A percentile compares a stretch with the other conserved stretches of the same genome.
These are phyloP conservation scores for Eupithecia abbreviata DNA, from an alignment of 2,888 invertebrate genomes.

Conservation along the genomic window DNA sequence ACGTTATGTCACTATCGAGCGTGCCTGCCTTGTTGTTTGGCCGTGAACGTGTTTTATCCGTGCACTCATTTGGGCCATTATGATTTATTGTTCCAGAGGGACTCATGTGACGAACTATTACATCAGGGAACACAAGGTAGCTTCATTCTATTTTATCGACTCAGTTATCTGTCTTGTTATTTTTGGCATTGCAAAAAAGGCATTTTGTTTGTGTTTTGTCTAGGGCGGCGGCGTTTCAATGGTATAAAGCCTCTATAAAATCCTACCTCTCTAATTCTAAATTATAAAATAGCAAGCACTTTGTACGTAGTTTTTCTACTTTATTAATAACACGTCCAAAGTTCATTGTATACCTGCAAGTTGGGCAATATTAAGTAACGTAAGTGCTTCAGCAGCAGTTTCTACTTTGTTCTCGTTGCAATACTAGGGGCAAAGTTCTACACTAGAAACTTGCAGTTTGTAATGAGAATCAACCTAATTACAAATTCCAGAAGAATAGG, in stretches of 20 bases:
- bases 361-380: slow-evolving; percentile 8
- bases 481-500: neutral
- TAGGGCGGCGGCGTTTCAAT: neutral
- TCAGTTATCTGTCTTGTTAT: slow-evolving; percentile 6
- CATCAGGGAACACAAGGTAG: slow-evolving; percentile 33
- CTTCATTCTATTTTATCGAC: slow-evolving; percentile 29
- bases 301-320: neutral
- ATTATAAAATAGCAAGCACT: neutral
- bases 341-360: neutral
- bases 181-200: neutral
- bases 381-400: slow-evolving; percentile 17
- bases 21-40: slow-evolving; percentile 73
- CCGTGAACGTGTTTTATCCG: slow-evolving; percentile 73
- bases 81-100: slow-evolving; percentile 56
- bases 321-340: neutral
- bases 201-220: neutral
- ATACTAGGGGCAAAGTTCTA: slow-evolving; percentile 20
- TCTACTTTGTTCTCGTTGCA: slow-evolving; percentile 15
- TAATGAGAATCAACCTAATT: slow-evolving; percentile 9
- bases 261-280: neutral
- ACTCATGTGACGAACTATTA: slow-evolving; percentile 50
- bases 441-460: slow-evolving; percentile 12
- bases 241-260: neutral
- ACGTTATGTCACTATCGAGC: slow-evolving; percentile 80
- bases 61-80: slow-evolving; percentile 61